These are phyloP conservation scores for Entomobrya proxima DNA, from an alignment of 2,888 invertebrate genomes.

Conservation along the genomic window DNA sequence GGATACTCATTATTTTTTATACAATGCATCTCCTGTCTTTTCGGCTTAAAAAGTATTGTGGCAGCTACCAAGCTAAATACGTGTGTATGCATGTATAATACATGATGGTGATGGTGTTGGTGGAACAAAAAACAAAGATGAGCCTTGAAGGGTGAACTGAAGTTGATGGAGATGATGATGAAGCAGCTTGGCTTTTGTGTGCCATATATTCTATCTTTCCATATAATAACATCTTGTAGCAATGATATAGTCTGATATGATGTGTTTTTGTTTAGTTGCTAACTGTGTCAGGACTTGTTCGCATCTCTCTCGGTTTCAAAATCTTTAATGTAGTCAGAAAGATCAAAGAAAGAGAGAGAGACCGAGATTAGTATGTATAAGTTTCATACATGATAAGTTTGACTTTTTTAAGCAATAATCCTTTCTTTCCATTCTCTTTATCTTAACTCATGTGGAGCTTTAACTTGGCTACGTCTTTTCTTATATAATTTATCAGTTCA, in stretches of 20 bases:
- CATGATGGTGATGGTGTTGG: conserved; percentile 49
- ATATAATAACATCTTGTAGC: neutral
- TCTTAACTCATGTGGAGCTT: conserved; percentile 28
- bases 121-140: conserved; percentile 49
- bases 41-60: neutral
- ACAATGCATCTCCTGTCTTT: conserved; percentile 5
- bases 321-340: neutral
- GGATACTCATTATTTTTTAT: conserved; percentile 57
- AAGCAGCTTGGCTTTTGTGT: conserved; percentile 33
- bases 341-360: neutral
- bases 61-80: neutral
- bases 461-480: too few relatives aligned
- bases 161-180: conserved; percentile 7
- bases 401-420: conserved; percentile 24
- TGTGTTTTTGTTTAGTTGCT: conserved; percentile 54
- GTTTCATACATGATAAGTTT: too few relatives aligned
- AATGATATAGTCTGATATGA: neutral
- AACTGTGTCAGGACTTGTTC: conserved; percentile 47
- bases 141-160: conserved; percentile 58
- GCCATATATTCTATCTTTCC: conserved; percentile 25
- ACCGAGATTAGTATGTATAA: neutral
- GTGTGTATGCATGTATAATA: neutral
- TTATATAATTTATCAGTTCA: too few relatives aligned
- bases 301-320: neutral
- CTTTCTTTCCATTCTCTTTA: conserved; percentile 28